Percentiles rank a stretch among this genome's conserved stretches.
Conservation (phyloP, 92 coral and sea anemone genomes). For the Epizoanthus fatuus region DNA sequence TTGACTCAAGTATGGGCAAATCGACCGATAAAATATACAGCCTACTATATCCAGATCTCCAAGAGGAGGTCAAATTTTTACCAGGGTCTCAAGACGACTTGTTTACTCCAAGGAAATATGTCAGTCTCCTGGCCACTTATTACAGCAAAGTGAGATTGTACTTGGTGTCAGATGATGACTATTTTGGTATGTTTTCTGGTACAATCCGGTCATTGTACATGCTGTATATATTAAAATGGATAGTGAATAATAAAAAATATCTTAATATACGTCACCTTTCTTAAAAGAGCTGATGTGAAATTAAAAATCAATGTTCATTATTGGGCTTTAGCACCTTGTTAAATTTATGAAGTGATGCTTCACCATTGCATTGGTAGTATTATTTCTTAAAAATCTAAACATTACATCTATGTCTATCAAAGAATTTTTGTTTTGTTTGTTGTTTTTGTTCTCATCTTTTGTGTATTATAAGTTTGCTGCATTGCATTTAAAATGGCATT, state of each 20-base stretch:
- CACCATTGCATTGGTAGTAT: too few relatives aligned
- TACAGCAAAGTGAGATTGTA: slow-evolving; percentile 48
- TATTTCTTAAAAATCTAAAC: too few relatives aligned
- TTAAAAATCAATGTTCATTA: too few relatives aligned
- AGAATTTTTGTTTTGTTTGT: too few relatives aligned
- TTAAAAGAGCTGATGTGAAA: too few relatives aligned
- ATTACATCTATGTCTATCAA: too few relatives aligned
- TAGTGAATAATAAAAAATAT: not conserved
- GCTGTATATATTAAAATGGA: not conserved
- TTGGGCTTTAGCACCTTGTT: too few relatives aligned
- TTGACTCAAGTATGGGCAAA: slow-evolving; percentile 35
- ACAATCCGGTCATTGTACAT: slow-evolving; percentile 1
- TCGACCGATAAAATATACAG: slow-evolving; percentile 23
- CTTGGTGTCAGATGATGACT: slow-evolving; percentile 29
- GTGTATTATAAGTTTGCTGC: too few relatives aligned
- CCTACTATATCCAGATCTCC: slow-evolving; percentile 45
- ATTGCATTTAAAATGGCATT: too few relatives aligned
- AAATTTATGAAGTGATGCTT: too few relatives aligned
- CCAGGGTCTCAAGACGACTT: slow-evolving; percentile 26
- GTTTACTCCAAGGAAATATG: slow-evolving; percentile 35
- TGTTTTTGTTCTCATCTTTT: too few relatives aligned
- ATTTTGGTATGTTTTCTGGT: slow-evolving; percentile 31
- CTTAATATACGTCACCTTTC: slow-evolving; percentile 3
- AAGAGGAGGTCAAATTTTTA: slow-evolving; percentile 32
- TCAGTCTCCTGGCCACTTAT: slow-evolving; percentile 27